Evolutionary conservation across 2,888 invertebrate species (phyloP).

Genomic region (Plagodis pulveraria): DNA sequence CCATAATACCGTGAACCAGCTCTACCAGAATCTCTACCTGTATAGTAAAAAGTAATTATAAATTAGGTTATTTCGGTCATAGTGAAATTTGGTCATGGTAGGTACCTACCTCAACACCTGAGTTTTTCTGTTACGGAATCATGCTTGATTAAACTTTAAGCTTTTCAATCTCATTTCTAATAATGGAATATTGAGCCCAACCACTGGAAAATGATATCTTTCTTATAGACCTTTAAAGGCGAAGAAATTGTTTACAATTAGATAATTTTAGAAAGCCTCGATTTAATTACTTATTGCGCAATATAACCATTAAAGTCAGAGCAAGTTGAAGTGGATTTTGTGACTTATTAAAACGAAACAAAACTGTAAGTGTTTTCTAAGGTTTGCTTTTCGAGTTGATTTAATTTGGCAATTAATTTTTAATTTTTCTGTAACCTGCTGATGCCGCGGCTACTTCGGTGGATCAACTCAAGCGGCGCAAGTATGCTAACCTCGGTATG

Average conservation of each 20-base stretch:
- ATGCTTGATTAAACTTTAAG: constrained; percentile 40
- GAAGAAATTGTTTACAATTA: constrained; percentile 15
- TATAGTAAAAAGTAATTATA: no score
- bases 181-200: constrained; percentile 40
- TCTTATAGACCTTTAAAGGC: constrained; percentile 23
- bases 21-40: no score
- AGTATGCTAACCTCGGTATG: no score
- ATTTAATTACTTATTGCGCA: constrained; percentile 25
- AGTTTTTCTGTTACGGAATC: constrained; percentile 30
- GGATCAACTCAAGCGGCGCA: no score
- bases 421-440: no score
- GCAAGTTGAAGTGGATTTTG: no score
- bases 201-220: constrained; percentile 43
- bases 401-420: no score
- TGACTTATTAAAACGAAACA: neutral
- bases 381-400: neutral
- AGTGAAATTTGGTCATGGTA: no score
- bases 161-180: constrained; percentile 42
- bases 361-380: neutral
- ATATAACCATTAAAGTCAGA: constrained; percentile 5
- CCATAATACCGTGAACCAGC: no score
- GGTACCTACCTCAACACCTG: neutral
- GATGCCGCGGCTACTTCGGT: no score
- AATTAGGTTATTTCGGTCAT: no score
- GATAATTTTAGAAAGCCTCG: constrained; percentile 45